Base-by-base conservation (phyloP, 2,888 invertebrate species). In the Papilio elwesi region DNA sequence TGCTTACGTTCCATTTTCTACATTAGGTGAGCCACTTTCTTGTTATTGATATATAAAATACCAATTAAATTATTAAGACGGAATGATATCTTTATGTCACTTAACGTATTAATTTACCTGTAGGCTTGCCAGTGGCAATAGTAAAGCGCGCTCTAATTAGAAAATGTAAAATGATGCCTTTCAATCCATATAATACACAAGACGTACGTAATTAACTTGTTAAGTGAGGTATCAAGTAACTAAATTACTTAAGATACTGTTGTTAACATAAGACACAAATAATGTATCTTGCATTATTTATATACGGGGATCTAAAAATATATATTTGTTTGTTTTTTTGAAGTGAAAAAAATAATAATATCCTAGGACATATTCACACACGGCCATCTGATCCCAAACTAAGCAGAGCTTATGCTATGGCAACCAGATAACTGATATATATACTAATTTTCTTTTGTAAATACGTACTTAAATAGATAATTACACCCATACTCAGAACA, bases 121-220 rank as follows among this genome's bases (percentile, higher is more conserved):
- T 47, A 47, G 55, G 12, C 6, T 16, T 48, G 43, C 43, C 68
- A 55, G 52, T 16, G 38, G 55, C 52, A 26, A 68, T 55, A 68
- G 55, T 55, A 68, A 68, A 68, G 68, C 68, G 16, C 10, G 55
- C 12, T 55, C 68, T 68, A 68, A 68, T 68, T 68, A 68, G 68
- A 55, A 55, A 47, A 68, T 47, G 68, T 68, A 47, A 68, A 68
- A 55, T 57, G 68, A 55, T 68, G 55, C 68, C 52, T 68, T 55
- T 68, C 47, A 68, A 68, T 47, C 55, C 43, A 47, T 47, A 26
- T 68, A 55, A 68, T 68, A 68, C 13, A 52, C 55, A 38, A 62
- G 43, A 15, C 55, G 55, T 68, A 68, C 55, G 68, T 55, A 55
- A 68, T 68, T 68, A 68, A 68, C 68, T 68, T 52, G 55, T 57